Evolutionary conservation across 53 echinoderm and acorn worm genomes (phyloP), one percentile per base, ranked within the genome.

Genomic region (Paelopatides confundens): DNA sequence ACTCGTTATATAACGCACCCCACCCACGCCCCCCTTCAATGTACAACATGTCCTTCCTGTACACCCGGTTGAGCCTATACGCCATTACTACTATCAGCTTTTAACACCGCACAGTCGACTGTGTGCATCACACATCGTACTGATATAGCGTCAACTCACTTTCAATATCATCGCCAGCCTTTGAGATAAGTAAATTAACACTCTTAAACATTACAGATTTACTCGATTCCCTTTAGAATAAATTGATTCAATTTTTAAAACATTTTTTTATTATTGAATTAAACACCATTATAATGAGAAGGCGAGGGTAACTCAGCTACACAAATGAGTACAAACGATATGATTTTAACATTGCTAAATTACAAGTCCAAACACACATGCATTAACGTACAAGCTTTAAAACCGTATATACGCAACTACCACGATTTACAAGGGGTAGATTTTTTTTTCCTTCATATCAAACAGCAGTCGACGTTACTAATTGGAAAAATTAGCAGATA

Each of bases 251-350:
- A 74, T 74, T 74, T 43, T 40, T 39, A 74, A 74, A 38, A 71
- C 8, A 74, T 74, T 74, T 74, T n/a, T n/a, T n/a, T n/a, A n/a
- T 27, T 74, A 74, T 74, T 27, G 40, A 74, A 74, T 74, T 74
- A 74, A 39, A 74, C 24, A 13, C 29, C 74, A 74, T 39, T 38
- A 74, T 27, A 74, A 27, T 46, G 24, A 39, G 46, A 21, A 46
- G 40, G 7, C 39, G 46, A 28, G 47, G 40, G 46, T 27, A 40
- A 74, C n/a, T 46, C 74, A 74, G 40, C 24, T 74, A 40, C 39
- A 21, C 38, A 68, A 74, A 58, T 58, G 38, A 39, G 74, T 24
- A 39, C n/a, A n/a, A n/a, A n/a, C n/a, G 10, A 21, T 39, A 74
- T 74, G 74, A 13, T 6, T 74, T 46, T 8, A 74, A 74, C 74